phyloP scores from a whole-genome alignment of 1,140 invertebrate genomes.

The Argopecten irradians region DNA sequence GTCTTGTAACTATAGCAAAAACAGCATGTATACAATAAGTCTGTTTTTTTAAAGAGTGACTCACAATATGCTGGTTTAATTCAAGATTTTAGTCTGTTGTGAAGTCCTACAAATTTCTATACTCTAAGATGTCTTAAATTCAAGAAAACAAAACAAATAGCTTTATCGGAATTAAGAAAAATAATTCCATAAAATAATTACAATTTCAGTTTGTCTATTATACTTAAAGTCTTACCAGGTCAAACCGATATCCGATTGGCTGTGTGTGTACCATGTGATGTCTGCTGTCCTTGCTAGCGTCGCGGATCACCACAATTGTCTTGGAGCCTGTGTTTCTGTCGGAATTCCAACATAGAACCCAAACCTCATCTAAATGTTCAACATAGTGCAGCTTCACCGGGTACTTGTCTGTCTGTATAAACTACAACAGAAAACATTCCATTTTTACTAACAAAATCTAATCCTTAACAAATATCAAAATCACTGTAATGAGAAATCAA shows the following conservation, averaged over 20 bases:
- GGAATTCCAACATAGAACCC: constrained; percentile 86
- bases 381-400: constrained; percentile 87
- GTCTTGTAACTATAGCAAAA: not conserved
- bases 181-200: too few relatives aligned
- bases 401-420: constrained; percentile 86
- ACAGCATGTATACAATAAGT: too few relatives aligned
- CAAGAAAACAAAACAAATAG: too few relatives aligned
- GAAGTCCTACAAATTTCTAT: too few relatives aligned
- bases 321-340: constrained; percentile 82
- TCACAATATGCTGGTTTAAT: too few relatives aligned
- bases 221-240: constrained; percentile 80
- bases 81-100: too few relatives aligned
- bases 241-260: constrained; percentile 88
- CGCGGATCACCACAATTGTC: constrained; percentile 86
- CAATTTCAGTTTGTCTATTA: not conserved
- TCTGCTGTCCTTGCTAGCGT: constrained; percentile 86
- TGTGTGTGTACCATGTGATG: constrained; percentile 88
- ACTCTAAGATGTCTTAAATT: too few relatives aligned
- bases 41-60: too few relatives aligned
- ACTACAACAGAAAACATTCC: constrained; percentile 76
- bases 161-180: too few relatives aligned
- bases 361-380: constrained; percentile 86
- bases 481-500: too few relatives aligned
- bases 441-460: not conserved
- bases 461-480: too few relatives aligned